Base-by-base conservation (phyloP, 2,797 vertebrate species). In the Arrhamphus sclerolepis region DNA sequence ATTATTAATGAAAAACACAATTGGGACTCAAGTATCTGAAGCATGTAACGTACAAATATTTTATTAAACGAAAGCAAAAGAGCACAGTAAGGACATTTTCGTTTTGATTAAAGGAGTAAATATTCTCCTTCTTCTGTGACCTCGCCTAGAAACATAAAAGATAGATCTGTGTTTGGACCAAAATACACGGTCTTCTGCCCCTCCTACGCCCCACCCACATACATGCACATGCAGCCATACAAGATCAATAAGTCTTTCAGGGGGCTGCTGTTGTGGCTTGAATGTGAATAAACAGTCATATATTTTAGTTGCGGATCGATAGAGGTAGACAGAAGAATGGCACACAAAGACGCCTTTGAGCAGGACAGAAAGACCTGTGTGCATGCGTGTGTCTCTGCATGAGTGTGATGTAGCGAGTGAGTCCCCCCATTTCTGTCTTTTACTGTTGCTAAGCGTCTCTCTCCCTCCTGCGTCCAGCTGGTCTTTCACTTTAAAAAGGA, bases 251-350 rank as follows among this genome's bases (percentile, higher is more conserved):
- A 5, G 72, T 84, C 78, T 89, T 85, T 83, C 81, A 87, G 81
- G 69, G 18, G 66, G 34, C 66, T 60, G 64, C 70, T 75, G 87
- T 78, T 87, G 85, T 81, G 76, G 77, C 77, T 48, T 77, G 84
- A 86, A 84, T 86, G 86, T 88, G 89, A 91, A 92, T 90, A 90
- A 92, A 91, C 89, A 89, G 83, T 69, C 47, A 22, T 81, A 80
- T 77, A 87, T 91, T 90, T 89, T 82, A 84, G 83, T 74, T 8
- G 72, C 42, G 75, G 66, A 90, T 93, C 90, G 72, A 90, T 91
- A 52, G 53, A 56, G 66, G 81, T 38, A 77, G 89, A 89, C 80
- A 78, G 87, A 87, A 88, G 86, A 90, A 86, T 87, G 83, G 81
- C 73, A 71, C 29, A 73, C 75, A 80, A 81, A 83, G 81, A 75